Base-by-base conservation (phyloP, 53 echinoderm and acorn worm genomes). In the Stichopus horrens region DNA sequence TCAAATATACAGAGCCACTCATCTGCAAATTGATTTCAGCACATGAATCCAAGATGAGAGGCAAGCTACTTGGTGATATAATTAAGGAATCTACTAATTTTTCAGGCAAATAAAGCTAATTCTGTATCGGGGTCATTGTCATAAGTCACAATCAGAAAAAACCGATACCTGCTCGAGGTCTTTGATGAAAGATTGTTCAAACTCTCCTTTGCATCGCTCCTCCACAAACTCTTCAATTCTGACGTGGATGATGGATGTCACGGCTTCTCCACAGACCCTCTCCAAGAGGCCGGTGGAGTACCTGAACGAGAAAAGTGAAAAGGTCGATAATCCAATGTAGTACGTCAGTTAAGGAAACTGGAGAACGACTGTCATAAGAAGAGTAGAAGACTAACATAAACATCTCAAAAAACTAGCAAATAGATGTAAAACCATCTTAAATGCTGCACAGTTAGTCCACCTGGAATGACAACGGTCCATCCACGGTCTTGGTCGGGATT, bases 241-340 rank as follows among this genome's bases (percentile, higher is more conserved):
- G 52, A 91, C 86, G 80, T 98, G 94, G 55, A 98, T 96, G 73
- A 98, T 92, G 74, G 92, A 89, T 5, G 98, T 98, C n/a, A 98
- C 94, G 9, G 95, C 83, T 83, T 96, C 95, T 75, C 94, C 98
- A 89, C 95, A 98, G 18, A 98, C 93, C n/a, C 94, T 88, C 90
- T 98, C 98, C 76, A 98, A 82, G 8, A 98, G 87, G 7, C 94
- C 95, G 4, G 94, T 81, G 10, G 91, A 88, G 92, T 91, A 93
- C 73, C 98, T 97, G 73, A 4, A 85, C 71, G 5, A 67, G 5
- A 89, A 14, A 14, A 63, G 22, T 52, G 7, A 87, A 14, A n/a
- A 67, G 13, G 4, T n/a, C 1, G 68, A 14, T 1, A n/a, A 67
- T n/a, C 68, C 68, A 11, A 67, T n/a, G n/a, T n/a, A 14, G 68